Evolutionary conservation across 1,140 invertebrate species (phyloP).

Genomic region (Drosophila kohkoa): DNA sequence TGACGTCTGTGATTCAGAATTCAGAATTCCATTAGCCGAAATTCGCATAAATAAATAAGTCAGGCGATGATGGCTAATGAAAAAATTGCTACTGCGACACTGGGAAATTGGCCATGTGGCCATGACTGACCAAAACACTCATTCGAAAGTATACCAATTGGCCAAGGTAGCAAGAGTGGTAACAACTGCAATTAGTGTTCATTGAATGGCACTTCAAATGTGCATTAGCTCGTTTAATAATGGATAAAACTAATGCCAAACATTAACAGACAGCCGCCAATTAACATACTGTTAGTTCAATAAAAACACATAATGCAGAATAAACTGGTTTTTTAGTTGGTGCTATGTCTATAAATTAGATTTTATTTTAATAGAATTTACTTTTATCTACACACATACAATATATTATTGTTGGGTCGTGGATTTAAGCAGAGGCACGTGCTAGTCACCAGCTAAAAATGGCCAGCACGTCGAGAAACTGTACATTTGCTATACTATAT

Average conservation of each 20-base stretch:
- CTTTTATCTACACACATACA: not conserved
- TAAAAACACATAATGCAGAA: not conserved
- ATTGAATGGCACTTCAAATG: constrained; percentile 14
- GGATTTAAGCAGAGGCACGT: constrained; percentile 46
- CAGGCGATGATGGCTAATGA: constrained; percentile 35
- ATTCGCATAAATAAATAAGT: constrained; percentile 21
- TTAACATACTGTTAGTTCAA: constrained; percentile 2
- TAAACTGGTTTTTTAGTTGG: constrained; percentile 8
- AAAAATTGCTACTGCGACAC: constrained; percentile 50
- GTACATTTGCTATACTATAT: constrained; percentile 16
- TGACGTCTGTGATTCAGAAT: constrained; percentile 40
- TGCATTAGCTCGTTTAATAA: constrained; percentile 13
- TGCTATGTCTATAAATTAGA: not conserved
- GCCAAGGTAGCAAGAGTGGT: constrained; percentile 3
- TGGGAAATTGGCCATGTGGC: constrained; percentile 64
- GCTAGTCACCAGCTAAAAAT: constrained; percentile 43
- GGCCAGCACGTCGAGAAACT: constrained; percentile 20
- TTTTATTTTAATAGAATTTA: constrained; percentile 18
- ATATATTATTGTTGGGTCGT: not conserved
- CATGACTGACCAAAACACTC: constrained; percentile 25
- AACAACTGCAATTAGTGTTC: constrained; percentile 29
- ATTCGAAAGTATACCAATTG: constrained; percentile 14
- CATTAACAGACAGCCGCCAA: not conserved
- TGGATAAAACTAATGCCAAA: not conserved
- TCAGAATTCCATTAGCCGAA: constrained; percentile 38